Base-by-base conservation (phyloP, 2,888 invertebrate genomes). In the Lymantria monacha region DNA sequence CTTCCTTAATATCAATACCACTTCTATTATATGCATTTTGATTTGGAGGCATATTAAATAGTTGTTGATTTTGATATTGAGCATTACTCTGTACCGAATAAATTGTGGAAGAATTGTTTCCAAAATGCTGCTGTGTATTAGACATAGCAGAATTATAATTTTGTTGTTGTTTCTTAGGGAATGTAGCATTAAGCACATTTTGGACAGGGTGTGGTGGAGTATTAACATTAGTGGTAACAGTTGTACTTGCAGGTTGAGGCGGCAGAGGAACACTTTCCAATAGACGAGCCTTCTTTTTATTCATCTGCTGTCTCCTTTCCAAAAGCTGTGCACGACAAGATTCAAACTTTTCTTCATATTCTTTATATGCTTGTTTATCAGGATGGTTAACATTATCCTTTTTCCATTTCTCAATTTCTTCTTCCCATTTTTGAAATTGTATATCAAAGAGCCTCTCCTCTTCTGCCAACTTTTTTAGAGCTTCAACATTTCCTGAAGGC, bases 341-440 rank as follows among this genome's bases (percentile, higher is more conserved):
- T 74, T 96, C 96, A 94, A 97, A 98, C 80, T 97, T 97, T 47
- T 95, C 93, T 83, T 97, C 97, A 83, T 97, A 98, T 70, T 96
- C 95, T 66, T 93, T 93, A 75, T 97, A 97, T 65, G 96, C 96
- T 83, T 95, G 94, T 82, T 95, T 96, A 79, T 98, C 97, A 0
- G 98, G 98, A 88, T 98, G 97, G 81, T 97, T 96, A 36, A 95
- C 95, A 88, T 98, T 98, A 73, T 97, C 96, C 58, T 94, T 94
- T 77, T 96, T 96, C 98, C 98, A 98, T 69, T 95, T 95, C 70
- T 96, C 95, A 80, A 97, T 98, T 79, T 98, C 96, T 64, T 96
- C 94, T 83, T 97, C 97, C 98, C 98, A 98, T 74, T 96, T 95
- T 70, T 94, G 93, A 79, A 98, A 98, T 81, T 98, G 96, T 57